Evolutionary conservation across 2,888 invertebrate genomes (phyloP).

Genomic region (Andrena haemorrhoa): DNA sequence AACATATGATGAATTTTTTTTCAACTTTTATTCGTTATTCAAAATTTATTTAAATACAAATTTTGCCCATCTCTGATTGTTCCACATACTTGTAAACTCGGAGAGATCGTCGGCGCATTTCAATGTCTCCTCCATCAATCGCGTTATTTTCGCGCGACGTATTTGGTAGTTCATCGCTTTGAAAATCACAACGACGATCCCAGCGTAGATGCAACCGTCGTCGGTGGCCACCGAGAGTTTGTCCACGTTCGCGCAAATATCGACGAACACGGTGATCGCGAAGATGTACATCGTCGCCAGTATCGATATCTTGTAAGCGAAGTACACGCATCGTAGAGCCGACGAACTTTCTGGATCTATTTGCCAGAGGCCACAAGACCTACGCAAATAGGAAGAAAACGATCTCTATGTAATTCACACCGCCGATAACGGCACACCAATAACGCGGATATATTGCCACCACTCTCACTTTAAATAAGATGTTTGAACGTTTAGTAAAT

Average conservation of each 20-base stretch:
- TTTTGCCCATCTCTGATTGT: not conserved
- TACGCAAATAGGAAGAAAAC: constrained; percentile 8
- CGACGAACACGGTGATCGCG: constrained; percentile 66
- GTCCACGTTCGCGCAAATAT: constrained; percentile 64
- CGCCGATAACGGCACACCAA: not conserved
- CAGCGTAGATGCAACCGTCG: constrained; percentile 76
- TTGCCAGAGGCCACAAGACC: constrained; percentile 55
- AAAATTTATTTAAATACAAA: no score
- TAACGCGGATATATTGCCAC: not conserved
- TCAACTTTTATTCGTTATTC: no score
- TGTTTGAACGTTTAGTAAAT: not conserved
- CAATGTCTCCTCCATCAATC: constrained; percentile 51
- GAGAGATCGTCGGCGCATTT: constrained; percentile 63
- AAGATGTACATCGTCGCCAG: constrained; percentile 66
- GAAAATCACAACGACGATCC: constrained; percentile 72
- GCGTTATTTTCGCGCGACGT: constrained; percentile 58
- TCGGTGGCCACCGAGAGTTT: constrained; percentile 74
- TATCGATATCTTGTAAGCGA: constrained; percentile 66
- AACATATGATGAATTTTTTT: no score
- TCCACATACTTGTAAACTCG: constrained; percentile 67
- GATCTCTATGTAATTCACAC: not conserved
- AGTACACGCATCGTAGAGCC: constrained; percentile 53
- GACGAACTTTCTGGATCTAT: constrained; percentile 32
- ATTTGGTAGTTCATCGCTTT: constrained; percentile 71
- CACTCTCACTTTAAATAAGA: constrained; percentile 40